Percentiles rank a stretch among this genome's conserved stretches.
These are phyloP conservation scores for Sepioteuthis lessoniana DNA, from an alignment of 2,888 invertebrate genomes.

Conservation along the genomic window DNA sequence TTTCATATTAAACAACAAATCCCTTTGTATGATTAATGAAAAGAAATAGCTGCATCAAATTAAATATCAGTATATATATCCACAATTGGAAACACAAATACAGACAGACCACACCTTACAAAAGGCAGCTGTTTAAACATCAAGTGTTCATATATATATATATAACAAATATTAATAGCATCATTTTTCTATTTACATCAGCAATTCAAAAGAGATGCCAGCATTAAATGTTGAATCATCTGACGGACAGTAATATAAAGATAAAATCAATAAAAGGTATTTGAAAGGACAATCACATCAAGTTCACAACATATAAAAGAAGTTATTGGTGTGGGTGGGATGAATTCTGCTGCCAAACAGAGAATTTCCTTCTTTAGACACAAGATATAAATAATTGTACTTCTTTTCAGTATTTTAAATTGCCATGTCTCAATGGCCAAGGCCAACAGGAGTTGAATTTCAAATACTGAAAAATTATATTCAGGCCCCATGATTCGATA, in stretches of 20 bases:
- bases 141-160: background rate
- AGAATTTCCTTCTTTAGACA: background rate
- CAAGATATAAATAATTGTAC: background rate
- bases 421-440: background rate
- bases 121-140: slow-evolving; percentile 23
- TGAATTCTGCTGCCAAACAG: background rate
- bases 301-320: background rate
- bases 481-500: too few species aligned
- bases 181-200: background rate
- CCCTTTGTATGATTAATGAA: background rate
- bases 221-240: background rate
- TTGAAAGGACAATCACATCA: background rate
- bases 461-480: too few species aligned
- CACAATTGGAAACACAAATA: background rate
- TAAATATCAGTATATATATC: background rate
- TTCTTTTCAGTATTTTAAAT: background rate
- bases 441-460: too few species aligned
- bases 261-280: background rate
- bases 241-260: background rate
- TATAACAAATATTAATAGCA: background rate
- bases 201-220: slow-evolving; percentile 2
- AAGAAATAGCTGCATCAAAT: background rate
- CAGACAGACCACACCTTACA: background rate
- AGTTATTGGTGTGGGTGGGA: background rate
- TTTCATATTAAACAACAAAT: background rate